Base-by-base conservation (phyloP, 1,140 invertebrate species). In the Yoshiicerus persimilis region DNA sequence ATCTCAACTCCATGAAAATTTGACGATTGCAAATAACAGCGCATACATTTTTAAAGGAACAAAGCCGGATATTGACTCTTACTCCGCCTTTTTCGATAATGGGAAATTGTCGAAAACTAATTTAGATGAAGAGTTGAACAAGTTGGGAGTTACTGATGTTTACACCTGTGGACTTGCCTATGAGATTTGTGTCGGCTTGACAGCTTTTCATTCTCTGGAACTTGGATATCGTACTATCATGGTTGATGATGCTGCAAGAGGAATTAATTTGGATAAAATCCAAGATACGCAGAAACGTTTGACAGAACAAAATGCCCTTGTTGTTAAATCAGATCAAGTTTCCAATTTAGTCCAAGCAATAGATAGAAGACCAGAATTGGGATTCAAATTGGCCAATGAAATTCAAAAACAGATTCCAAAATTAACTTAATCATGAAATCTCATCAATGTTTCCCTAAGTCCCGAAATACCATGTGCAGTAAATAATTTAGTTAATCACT, bases 31-130 rank as follows among this genome's bases (percentile, higher is more conserved):
- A 10, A 87, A 96, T 0, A 94, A 95, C 87, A 95, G 96, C n/a
- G 94, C 97, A 34, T 96, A 97, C 92, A 95, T 99, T 47, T 96
- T 97, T 92, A 99, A 99, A 93, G 98, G 98, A 23, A 97, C 96
- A 3, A 96, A 98, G 92, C 95, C 98, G 0, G 96, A 98, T 89
- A 96, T 99, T 11, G 98, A 99, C 92, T 98, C 97, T 1, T 99
- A 99, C 93, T 99, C 98, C 0, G 98, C 98, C 16, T 99, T 99
- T 93, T 98, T 96, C 96, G 98, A 99, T 93, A 99, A 99, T 93
- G 96, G 97, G 92, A 97, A 97, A 92, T 92, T 97, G 30, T 96
- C 96, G 1, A 95, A 98, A 91, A 99, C 98, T 3, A 96, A 96
- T 30, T 93, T 99, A 20, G 95, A 95, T 88, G 94, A 94, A 2